phyloP scores from a whole-genome alignment of 2,113 vertebrate genomes.

The Pluvialis apricaria region DNA sequence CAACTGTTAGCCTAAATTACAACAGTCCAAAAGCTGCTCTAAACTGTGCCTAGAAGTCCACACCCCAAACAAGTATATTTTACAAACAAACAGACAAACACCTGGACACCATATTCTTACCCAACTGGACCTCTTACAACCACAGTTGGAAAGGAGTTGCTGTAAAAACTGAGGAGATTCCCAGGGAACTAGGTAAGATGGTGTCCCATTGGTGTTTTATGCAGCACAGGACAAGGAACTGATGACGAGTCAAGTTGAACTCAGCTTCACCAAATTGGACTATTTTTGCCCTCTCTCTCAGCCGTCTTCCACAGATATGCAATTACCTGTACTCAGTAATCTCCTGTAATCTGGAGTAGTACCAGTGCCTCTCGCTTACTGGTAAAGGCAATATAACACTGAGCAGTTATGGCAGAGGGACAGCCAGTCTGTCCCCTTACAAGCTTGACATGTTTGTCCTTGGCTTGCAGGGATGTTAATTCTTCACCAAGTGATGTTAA shows the following conservation, averaged over 20 bases:
- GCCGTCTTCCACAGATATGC: neutral
- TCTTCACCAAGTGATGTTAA: neutral
- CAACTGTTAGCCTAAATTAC: neutral
- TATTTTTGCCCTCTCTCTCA: neutral
- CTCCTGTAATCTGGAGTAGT: neutral
- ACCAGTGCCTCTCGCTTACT: accelerated
- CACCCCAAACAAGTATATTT: neutral
- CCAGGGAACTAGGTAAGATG: accelerated
- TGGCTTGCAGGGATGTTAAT: neutral
- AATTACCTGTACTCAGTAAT: neutral
- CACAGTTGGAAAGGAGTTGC: neutral
- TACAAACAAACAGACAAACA: neutral
- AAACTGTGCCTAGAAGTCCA: neutral
- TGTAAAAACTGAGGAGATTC: neutral
- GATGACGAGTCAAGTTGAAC: neutral
- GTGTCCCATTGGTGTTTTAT: accelerated
- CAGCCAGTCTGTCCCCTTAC: neutral
- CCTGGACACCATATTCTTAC: neutral
- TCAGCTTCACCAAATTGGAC: neutral
- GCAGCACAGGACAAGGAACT: neutral
- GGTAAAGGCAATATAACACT: neutral
- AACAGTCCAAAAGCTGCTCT: neutral
- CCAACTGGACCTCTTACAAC: neutral
- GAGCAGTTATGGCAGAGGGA: accelerated
- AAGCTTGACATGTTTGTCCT: neutral